Base-by-base conservation (phyloP, 2,888 invertebrate species). In the Phortica magna region DNA sequence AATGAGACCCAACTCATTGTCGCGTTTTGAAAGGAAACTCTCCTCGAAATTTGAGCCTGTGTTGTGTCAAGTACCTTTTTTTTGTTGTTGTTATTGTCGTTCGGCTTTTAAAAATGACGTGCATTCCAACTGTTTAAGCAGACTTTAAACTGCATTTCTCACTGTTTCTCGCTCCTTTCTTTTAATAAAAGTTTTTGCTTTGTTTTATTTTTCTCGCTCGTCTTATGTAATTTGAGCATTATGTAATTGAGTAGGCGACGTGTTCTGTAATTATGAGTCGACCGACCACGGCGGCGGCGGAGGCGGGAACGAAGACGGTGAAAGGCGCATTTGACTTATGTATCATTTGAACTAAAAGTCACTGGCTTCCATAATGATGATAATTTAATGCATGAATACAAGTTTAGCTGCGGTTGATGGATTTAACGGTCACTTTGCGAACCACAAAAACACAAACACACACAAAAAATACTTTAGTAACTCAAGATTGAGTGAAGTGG, bases 61-160 rank as follows among this genome's bases (percentile, higher is more conserved):
- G 65, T 84, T 84, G 87, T 85, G 85, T 85, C 85, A 85, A 85
- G 84, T 85, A 83, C 82, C 43, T 74, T 74, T 12, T 65, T 39
- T 17, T 64, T 68, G 12, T 61, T 17, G 9, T 61, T 61, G 1
- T 61, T 9, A 2, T 61, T 22, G 14, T 14, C 17, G 43, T 6
- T 68, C n/a, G 14, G 6, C 42, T 39, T 68, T 42, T 42, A 7
- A 31, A 59, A 59, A 17, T 59, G 59, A 59, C 17, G 22, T 42
- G 10, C 48, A 48, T 48, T 48, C 9, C 14, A 6, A 17, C 17
- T n/a, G 57, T 19, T 57, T 10, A 48, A 48, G 14, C 48, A 48
- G 1, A 48, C 48, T 48, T 48, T 14, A 48, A 48, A 48, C 48
- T 48, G 48, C 48, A 48, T 48, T 48, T 48, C 48, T 61, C 59